Conservation (phyloP, 1,140 invertebrate species). For the Triops longicaudatus region DNA sequence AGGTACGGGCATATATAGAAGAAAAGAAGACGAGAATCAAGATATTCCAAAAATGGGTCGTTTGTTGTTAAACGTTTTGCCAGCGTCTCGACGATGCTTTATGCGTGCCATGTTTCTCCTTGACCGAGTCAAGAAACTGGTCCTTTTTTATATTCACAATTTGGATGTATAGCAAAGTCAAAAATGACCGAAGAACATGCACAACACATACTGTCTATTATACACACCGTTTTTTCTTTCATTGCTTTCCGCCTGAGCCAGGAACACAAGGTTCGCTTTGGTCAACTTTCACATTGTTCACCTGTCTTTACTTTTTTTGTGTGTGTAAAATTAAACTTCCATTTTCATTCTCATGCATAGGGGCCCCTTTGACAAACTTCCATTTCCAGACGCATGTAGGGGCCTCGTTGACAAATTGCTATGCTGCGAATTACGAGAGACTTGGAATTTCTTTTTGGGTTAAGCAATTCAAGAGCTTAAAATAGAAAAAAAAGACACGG, state of each 20-base stretch:
- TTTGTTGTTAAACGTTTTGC: neutral
- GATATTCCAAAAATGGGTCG: slow-evolving; percentile 1
- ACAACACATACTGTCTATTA: no score
- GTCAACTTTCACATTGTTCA: no score
- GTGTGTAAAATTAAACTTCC: neutral
- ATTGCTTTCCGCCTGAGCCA: no score
- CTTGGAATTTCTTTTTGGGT: neutral
- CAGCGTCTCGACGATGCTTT: neutral
- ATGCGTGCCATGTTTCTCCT: slow-evolving; percentile 6
- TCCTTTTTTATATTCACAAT: neutral
- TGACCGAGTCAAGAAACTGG: neutral
- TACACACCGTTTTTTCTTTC: no score
- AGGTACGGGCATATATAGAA: neutral
- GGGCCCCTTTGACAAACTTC: neutral
- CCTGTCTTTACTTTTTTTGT: no score
- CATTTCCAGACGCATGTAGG: neutral
- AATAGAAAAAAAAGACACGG: neutral
- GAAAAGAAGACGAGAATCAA: neutral
- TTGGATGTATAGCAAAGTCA: no score
- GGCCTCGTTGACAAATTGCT: neutral
- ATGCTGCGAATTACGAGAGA: neutral
- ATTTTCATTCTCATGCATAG: neutral
- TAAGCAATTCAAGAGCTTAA: neutral
- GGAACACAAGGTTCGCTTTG: no score
- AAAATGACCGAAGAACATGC: no score